Evolutionary conservation across 2,113 vertebrate species (phyloP).

Genomic region (Brienomyrus longianalis): DNA sequence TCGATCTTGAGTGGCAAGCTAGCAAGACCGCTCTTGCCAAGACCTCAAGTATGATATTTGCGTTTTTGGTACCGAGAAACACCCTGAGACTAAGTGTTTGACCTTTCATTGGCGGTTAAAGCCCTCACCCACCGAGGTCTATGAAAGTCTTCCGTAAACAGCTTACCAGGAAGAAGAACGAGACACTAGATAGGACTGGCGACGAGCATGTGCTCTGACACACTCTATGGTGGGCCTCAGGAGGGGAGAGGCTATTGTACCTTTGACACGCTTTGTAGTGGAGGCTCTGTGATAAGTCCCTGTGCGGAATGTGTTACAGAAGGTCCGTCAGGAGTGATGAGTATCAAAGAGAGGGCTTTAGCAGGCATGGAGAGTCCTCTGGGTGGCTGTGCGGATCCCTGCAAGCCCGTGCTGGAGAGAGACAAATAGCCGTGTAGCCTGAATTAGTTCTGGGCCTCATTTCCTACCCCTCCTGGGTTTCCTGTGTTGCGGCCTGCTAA

Average conservation of each 20-base stretch:
- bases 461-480: slow-evolving; percentile 3
- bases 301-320: not conserved
- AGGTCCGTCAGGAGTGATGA: not conserved
- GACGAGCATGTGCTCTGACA: not conserved
- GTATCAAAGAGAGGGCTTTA: not conserved
- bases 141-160: not conserved
- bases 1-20: not conserved
- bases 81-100: not conserved
- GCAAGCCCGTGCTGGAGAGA: not conserved
- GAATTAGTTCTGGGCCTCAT: slow-evolving; percentile 17
- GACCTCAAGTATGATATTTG: not conserved
- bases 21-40: not conserved
- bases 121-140: not conserved
- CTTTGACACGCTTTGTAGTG: not conserved
- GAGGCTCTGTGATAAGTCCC: not conserved
- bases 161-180: not conserved
- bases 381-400: not conserved
- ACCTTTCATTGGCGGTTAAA: not conserved
- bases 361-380: not conserved
- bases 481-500: slow-evolving; percentile 1
- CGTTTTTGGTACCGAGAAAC: not conserved
- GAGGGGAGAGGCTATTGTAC: not conserved
- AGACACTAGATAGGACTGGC: not conserved
- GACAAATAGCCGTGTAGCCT: slow-evolving; percentile 9
- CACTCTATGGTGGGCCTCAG: not conserved